A percentile compares a stretch with the other conserved stretches of the same genome.
These are phyloP conservation scores for Agonopterix arenella DNA, from an alignment of 2,888 invertebrate species.

Conservation along the genomic window DNA sequence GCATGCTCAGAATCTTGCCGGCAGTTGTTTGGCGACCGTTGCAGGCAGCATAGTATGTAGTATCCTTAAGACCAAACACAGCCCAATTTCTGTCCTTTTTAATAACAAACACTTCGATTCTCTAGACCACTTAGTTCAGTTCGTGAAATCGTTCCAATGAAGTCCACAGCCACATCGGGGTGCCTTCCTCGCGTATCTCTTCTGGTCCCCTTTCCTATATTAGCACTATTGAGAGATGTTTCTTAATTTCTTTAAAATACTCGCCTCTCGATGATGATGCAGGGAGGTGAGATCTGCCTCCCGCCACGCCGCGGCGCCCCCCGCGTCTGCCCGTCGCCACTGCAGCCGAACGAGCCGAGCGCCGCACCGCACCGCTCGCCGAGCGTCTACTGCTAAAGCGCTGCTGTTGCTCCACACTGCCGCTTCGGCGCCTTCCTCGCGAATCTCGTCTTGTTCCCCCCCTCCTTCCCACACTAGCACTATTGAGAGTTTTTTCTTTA, in stretches of 20 bases:
- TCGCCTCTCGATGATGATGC: conserved; percentile 63
- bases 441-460: conserved; percentile 38
- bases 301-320: conserved; percentile 47
- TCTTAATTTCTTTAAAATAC: too few species aligned
- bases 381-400: conserved; percentile 59
- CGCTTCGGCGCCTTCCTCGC: conserved; percentile 54
- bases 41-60: too few species aligned
- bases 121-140: background rate
- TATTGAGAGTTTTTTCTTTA: conserved; percentile 13
- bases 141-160: background rate
- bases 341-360: conserved; percentile 63
- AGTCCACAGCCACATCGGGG: conserved; percentile 56
- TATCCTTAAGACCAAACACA: too few species aligned
- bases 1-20: too few species aligned
- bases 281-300: conserved; percentile 63
- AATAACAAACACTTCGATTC: too few species aligned
- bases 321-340: conserved; percentile 57
- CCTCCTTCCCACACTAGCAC: conserved; percentile 70
- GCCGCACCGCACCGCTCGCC: conserved; percentile 63
- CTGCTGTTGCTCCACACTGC: conserved; percentile 72
- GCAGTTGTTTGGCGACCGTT: too few species aligned
- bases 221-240: conserved; percentile 34
- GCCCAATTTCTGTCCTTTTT: too few species aligned
- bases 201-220: conserved; percentile 61
- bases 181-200: conserved; percentile 41